Evolutionary conservation across 2,797 vertebrate genomes (phyloP), one percentile per base, ranked within the genome.

Genomic region (Falco berigora): DNA sequence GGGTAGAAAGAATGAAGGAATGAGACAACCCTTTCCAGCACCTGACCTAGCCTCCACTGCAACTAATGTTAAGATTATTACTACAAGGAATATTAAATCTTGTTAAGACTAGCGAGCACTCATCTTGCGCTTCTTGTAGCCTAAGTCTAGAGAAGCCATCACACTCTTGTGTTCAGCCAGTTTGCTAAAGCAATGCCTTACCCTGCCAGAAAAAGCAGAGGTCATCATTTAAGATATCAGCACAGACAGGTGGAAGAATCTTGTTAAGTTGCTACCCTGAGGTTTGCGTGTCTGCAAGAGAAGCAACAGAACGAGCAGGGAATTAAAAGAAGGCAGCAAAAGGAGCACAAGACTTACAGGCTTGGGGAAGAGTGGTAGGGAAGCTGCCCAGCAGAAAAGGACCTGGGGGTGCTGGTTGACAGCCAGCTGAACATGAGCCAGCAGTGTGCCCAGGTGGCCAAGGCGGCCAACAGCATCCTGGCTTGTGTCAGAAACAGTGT

Each of bases 201-300:
- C 13, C 30, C n/a, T 73, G 10, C 8, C 61, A 61, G 72, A 46
- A 80, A 69, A 88, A 76, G 20, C 25, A 73, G 20, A 58, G 25
- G 16, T 30, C 28, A 25, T 40, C 0, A 32, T 15, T 73, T 34
- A 71, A 62, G 66, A 73, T 28, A 40, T 6, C 42, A 76, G 32
- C 42, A 53, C 14, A 68, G 49, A 36, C 5, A 56, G 44, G 28
- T 2, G 1, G 20, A 63, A 62, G 42, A 56, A 50, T 13, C 21
- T 34, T 55, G 32, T 67, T 20, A 44, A 40, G 42, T 32, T 62
- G 61, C 47, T 73, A 42, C 21, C 49, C 32, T 50, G 40, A 46
- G n/a, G 19, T 78, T 34, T 47, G 52, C 0, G 0, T 7, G 8
- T 22, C 58, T 0, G 0, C 14, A 49, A 24, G 16, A 72, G 32